Base-by-base conservation (phyloP, 2,888 invertebrate species). In the Eledona agricola region DNA sequence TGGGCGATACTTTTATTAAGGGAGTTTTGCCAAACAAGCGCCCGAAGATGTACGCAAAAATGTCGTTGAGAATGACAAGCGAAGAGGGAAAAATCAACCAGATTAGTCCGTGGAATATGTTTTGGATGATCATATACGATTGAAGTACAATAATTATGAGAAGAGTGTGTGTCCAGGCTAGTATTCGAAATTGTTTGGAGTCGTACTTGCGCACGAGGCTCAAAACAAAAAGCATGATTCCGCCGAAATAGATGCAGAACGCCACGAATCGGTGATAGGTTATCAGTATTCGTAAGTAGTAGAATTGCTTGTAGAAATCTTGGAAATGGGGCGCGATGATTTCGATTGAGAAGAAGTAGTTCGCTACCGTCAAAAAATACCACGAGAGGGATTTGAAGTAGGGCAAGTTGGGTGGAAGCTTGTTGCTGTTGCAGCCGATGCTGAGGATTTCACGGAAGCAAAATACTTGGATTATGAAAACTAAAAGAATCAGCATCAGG, bases 381-480 rank as follows among this genome's bases (percentile, higher is more conserved):
- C 98, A 98, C 13, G 96, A 96, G 4, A 98, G 84, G 25, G 96
- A 94, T 56, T 97, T 84, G 32, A 70, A 67, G n/a, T 62, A 51
- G 1, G 67, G 68, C 79, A 99, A 97, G 94, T 96, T 96, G 0
- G 96, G 96, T 62, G 98, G 82, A 3, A 97, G 91, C 58, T 94
- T 87, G 78, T 99, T 98, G 6, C 97, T 96, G 11, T 93, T 90
- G 74, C 97, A 95, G 2, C 97, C 98, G 72, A 99, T 98, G 70
- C 92, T 93, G 77, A 99, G 97, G 62, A 99, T 96, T 80, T 99
- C 99, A 75, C 93, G 90, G 77, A 97, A 99, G 78, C 99, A 99
- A 82, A 96, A 96, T 54, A 99, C 91, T 85, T 99, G 99, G 1
- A 99, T 93, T 45, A 89, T 80, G 59, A 99, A 82, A 1, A 95